A percentile compares a stretch with the other conserved stretches of the same genome.
These are phyloP conservation scores for Montifringilla adamsi DNA, from an alignment of 2,113 vertebrate genomes.

Conservation along the genomic window DNA sequence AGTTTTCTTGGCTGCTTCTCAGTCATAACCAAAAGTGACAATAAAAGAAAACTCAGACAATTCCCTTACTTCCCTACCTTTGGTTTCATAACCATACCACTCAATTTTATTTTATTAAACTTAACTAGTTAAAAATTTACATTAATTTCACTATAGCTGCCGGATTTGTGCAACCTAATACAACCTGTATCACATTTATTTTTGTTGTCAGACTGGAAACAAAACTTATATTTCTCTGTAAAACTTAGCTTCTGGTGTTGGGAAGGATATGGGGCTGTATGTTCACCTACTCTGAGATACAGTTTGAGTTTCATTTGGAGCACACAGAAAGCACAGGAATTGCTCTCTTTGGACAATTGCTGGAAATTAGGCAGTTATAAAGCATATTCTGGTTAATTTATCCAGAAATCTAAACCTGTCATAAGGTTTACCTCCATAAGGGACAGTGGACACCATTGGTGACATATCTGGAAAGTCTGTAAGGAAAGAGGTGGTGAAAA, in stretches of 20 bases:
- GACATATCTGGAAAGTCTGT: not conserved
- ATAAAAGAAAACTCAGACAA: not conserved
- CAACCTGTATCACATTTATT: not conserved
- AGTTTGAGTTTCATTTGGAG: not conserved
- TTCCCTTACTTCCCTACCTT: not conserved
- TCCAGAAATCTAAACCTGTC: not conserved
- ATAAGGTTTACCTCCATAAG: not conserved
- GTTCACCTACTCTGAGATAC: not conserved
- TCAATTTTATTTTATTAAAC: not conserved
- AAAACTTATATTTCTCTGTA: not conserved
- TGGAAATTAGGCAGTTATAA: not conserved
- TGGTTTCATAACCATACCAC: not conserved
- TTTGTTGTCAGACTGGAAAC: not conserved
- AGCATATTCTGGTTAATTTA: not conserved
- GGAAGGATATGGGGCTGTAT: not conserved
- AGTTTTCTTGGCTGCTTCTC: rapidly evolving
- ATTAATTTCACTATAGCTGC: not conserved
- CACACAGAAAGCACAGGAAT: not conserved
- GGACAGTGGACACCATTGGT: not conserved
- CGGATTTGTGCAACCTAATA: not conserved
- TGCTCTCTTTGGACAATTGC: not conserved
- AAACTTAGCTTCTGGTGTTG: not conserved
- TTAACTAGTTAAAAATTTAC: rapidly evolving
- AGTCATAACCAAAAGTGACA: not conserved
- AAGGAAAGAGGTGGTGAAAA: not conserved